A percentile compares a stretch with the other conserved stretches of the same genome.
Conservation (phyloP, 2,888 invertebrate species). For the Amphiduros pacificus region DNA sequence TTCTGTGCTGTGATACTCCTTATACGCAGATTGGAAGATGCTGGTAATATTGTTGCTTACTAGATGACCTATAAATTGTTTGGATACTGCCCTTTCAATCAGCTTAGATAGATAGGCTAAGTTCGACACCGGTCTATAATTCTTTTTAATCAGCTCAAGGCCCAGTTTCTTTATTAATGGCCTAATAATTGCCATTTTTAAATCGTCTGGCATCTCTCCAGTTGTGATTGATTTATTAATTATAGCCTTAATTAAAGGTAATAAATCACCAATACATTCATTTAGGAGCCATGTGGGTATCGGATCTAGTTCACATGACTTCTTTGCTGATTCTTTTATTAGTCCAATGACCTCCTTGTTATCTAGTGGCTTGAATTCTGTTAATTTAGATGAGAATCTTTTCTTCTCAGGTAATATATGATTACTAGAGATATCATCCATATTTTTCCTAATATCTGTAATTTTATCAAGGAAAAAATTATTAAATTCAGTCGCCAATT, state of each 20-base stretch:
- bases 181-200: neutral
- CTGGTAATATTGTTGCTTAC: neutral
- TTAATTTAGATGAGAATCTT: neutral
- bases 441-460: neutral
- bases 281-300: neutral
- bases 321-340: neutral
- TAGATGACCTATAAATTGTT: neutral
- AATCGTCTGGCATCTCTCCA: neutral
- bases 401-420: neutral
- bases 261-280: neutral
- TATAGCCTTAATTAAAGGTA: neutral
- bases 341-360: neutral
- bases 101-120: neutral
- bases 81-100: neutral
- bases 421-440: neutral
- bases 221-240: neutral
- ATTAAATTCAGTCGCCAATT: neutral
- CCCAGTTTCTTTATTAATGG: neutral
- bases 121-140: constrained; percentile 3
- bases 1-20: neutral
- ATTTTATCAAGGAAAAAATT: neutral
- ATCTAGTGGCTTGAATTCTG: neutral
- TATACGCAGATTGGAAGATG: constrained; percentile 1
- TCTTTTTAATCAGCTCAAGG: neutral
- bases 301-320: neutral